Evolutionary conservation across 1,140 invertebrate species (phyloP).

Genomic region (Leptoteleia sp.): DNA sequence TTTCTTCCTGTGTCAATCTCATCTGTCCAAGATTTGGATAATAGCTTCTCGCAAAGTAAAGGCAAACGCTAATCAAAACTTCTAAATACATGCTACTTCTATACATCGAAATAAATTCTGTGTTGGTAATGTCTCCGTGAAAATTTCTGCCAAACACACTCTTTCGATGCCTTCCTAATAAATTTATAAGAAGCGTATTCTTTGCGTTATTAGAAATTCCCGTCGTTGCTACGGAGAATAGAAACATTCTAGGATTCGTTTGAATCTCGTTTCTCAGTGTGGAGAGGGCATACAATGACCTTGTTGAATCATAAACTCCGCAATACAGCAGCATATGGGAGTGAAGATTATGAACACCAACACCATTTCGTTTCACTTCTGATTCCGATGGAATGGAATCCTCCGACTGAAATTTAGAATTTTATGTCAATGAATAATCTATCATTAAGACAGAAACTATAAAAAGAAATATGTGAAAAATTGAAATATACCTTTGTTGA

Average conservation of each 20-base stretch:
- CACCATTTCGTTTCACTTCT: constrained; percentile 74
- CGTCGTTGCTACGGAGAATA: constrained; percentile 87
- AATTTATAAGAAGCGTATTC: constrained; percentile 83
- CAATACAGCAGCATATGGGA: constrained; percentile 92
- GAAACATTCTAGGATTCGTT: constrained; percentile 87
- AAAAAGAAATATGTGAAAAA: too few species aligned
- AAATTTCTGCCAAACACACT: constrained; percentile 91
- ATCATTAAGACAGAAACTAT: too few species aligned
- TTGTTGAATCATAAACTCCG: constrained; percentile 89
- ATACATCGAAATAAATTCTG: constrained; percentile 84
- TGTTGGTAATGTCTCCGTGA: constrained; percentile 84
- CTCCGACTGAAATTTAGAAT: constrained; percentile 64
- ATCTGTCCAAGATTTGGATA: constrained; percentile 87
- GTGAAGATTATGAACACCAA: constrained; percentile 88
- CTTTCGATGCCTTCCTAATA: constrained; percentile 89
- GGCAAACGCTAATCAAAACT: constrained; percentile 88
- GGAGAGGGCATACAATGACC: constrained; percentile 89
- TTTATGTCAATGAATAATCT: too few species aligned
- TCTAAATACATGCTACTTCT: constrained; percentile 92
- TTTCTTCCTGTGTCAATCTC: constrained; percentile 87
- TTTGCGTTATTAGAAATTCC: constrained; percentile 83
- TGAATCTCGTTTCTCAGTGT: constrained; percentile 88
- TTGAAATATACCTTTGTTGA: constrained; percentile 64
- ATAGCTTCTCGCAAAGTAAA: constrained; percentile 91
- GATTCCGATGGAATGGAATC: constrained; percentile 72